A percentile compares a stretch with the other conserved stretches of the same genome.
These are phyloP conservation scores for Campoletis sonorensis DNA, from an alignment of 1,140 invertebrate species.

Conservation along the genomic window DNA sequence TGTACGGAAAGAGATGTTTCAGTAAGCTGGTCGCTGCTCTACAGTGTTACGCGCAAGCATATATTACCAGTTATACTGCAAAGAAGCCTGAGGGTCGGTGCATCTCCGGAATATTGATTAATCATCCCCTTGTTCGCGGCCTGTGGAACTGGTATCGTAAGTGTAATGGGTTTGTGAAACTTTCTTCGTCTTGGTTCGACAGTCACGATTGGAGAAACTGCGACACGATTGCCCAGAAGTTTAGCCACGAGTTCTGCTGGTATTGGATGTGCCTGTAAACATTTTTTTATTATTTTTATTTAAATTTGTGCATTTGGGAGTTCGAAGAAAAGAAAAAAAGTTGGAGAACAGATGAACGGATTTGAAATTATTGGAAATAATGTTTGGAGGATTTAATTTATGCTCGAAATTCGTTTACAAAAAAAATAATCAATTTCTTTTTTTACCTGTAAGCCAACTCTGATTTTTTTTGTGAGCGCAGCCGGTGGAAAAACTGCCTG, in stretches of 20 bases:
- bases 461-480: constrained; percentile 96
- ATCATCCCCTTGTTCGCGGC: constrained; percentile 92
- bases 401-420: too few species aligned
- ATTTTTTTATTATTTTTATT: neutral
- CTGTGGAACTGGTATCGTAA: constrained; percentile 95
- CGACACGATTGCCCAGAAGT: constrained; percentile 92
- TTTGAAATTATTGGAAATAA: too few species aligned
- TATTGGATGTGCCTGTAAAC: constrained; percentile 91
- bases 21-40: constrained; percentile 69
- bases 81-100: constrained; percentile 88
- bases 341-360: too few species aligned
- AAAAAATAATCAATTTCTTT: constrained; percentile 40
- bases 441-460: constrained; percentile 94
- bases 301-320: too few species aligned
- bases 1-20: constrained; percentile 68
- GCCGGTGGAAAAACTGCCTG: constrained; percentile 96
- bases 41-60: constrained; percentile 71
- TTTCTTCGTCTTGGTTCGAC: constrained; percentile 96
- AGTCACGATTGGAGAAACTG: constrained; percentile 96
- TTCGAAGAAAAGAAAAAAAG: neutral
- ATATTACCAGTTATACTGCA: constrained; percentile 95
- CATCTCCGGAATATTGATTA: constrained; percentile 89
- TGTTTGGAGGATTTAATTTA: too few species aligned
- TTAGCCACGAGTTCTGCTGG: constrained; percentile 89
- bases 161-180: constrained; percentile 97